Evolutionary conservation across 2,888 invertebrate species (phyloP), one percentile per base, ranked within the genome.

Genomic region (Lochmaea capreae): DNA sequence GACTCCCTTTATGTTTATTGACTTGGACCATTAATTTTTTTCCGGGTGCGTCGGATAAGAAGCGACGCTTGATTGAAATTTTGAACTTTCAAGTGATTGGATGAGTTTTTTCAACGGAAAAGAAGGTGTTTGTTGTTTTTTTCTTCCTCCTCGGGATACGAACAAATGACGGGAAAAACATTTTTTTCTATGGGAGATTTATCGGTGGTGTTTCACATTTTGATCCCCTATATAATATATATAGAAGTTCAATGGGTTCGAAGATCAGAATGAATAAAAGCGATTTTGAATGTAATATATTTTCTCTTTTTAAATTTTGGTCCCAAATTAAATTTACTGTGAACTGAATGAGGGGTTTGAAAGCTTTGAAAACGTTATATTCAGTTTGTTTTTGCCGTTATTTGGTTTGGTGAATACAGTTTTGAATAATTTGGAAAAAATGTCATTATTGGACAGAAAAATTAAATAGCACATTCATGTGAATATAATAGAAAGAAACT

Each of bases 11-110:
- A 70, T 71, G 71, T 67, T 66, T 73, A 77, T 77, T 68, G 75
- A 77, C 71, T 69, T 63, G 67, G 65, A 63, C 59, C 72, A 73
- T 77, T 75, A 77, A 73, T 77, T 77, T 73, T 71, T 52, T 52
- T 73, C 67, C 66, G 68, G 54, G 49, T 42, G 62, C 62, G 49
- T 65, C 67, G 58, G 12, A 49, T 57, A 39, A 57, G 67, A 71
- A 67, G 16, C 10, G 42, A 18, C 16, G 62, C 61, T 14, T 46
- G 71, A 71, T 74, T 74, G 67, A 43, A 68, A 70, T 49, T 57
- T 73, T 73, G 62, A 70, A 74, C 68, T 71, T 74, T 68, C 52
- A 3, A 43, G 33, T 65, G 65, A 71, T 74, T 68, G 61, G 52
- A 68, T 33, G 59, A 16, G 18, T 58, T 58, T 22, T 58, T 58